A percentile compares a stretch with the other conserved stretches of the same genome.
These are phyloP conservation scores for Mimas tiliae DNA, from an alignment of 2,888 invertebrate species.

Conservation along the genomic window DNA sequence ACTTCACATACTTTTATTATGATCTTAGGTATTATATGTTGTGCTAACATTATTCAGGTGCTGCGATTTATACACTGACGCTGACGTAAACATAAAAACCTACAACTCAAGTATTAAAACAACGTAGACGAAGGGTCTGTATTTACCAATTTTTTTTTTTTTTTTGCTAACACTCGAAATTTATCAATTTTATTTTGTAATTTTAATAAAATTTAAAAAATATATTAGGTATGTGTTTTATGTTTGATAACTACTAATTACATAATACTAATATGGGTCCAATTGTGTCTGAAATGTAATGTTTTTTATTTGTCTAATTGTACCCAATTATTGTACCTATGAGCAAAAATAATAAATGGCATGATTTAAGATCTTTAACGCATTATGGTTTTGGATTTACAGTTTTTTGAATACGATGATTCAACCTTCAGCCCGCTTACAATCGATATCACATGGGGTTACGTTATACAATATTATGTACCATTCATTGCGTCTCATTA, in stretches of 20 bases:
- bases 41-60: constrained; percentile 23
- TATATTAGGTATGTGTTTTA: too few relatives aligned
- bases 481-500: neutral
- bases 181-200: too few relatives aligned
- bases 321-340: too few relatives aligned
- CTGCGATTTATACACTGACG: neutral
- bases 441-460: neutral
- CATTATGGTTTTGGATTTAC: too few relatives aligned
- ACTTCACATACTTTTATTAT: constrained; percentile 8
- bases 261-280: too few relatives aligned
- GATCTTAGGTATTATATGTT: constrained; percentile 23
- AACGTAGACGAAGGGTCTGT: neutral
- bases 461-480: neutral
- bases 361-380: too few relatives aligned
- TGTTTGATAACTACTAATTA: too few relatives aligned
- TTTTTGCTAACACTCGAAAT: too few relatives aligned
- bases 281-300: too few relatives aligned
- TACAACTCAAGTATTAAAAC: neutral
- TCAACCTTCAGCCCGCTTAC: neutral
- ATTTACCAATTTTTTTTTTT: neutral
- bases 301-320: too few relatives aligned
- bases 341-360: too few relatives aligned
- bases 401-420: neutral
- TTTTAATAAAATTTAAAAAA: too few relatives aligned
- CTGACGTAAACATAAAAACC: neutral